Base-by-base conservation (phyloP, 2,797 vertebrate genomes). In the Sebastes diploproa region DNA sequence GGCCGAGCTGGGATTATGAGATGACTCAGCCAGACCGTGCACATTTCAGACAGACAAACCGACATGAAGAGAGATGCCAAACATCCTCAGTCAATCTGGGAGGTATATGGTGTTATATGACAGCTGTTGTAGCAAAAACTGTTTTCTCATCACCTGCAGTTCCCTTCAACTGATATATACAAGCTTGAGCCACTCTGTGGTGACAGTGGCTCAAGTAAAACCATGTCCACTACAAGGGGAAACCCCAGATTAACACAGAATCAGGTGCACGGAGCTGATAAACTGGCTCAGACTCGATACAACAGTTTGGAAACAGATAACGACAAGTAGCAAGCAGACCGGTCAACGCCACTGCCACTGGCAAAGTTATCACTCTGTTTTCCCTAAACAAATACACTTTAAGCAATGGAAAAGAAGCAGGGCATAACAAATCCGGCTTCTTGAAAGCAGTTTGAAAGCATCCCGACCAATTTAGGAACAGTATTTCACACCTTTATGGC, bases 231-330 rank as follows among this genome's bases (percentile, higher is more conserved):
- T 36, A 16, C 38, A 32, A 42, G 38, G 12, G 54, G 18, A 6
- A 71, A 69, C 36, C 46, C 20, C 76, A 73, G 38, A 75, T 58
- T 11, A 78, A 80, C 22, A 71, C 42, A 72, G 54, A 78, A 81
- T 72, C 63, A 72, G 67, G 80, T 92, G 90, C 70, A 73, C 4
- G 23, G 18, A 63, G 66, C 73, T 86, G 91, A 94, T 89, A 90
- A 89, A 84, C 46, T 29, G 27, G 56, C 16, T 75, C n/a, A 87
- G 58, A 84, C 62, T 64, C 67, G 0, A 0, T 22, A 36, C 68
- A 81, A 52, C 38, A 65, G 46, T 66, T 25, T 32, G n/a, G 9
- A 6, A 23, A 25, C 22, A 79, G 74, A 89, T 89, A 89, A 79
- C 12, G 1, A n/a, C 29, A 68, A 83, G 36, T 32, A 55, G 62